Percentiles rank a stretch among this genome's conserved stretches.
Evolutionary conservation across 2,888 invertebrate species (phyloP).

Genomic region (Ecdyonurus torrentis): DNA sequence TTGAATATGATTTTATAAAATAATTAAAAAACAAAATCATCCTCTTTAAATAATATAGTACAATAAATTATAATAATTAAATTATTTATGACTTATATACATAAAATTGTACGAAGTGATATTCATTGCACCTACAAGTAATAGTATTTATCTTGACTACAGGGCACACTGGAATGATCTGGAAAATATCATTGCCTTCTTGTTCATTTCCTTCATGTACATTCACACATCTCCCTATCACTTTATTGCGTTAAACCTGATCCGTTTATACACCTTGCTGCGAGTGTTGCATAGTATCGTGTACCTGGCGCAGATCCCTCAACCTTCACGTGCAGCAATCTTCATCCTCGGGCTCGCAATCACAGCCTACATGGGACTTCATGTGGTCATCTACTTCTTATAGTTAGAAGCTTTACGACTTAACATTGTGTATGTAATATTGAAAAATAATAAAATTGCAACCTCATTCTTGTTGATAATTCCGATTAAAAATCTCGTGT

Average conservation of each 20-base stretch:
- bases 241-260: constrained; percentile 32
- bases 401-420: too few species aligned
- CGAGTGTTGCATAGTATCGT: constrained; percentile 44
- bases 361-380: constrained; percentile 30
- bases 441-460: too few species aligned
- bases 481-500: too few species aligned
- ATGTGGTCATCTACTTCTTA: constrained; percentile 8
- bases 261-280: constrained; percentile 36
- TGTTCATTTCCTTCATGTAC: constrained; percentile 41
- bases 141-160: constrained; percentile 17
- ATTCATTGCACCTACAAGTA: too few species aligned
- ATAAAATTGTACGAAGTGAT: too few species aligned
- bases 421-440: too few species aligned
- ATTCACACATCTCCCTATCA: constrained; percentile 37
- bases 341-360: constrained; percentile 28
- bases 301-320: constrained; percentile 42
- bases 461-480: too few species aligned
- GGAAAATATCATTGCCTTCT: constrained; percentile 51
- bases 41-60: too few species aligned
- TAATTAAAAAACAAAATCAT: too few species aligned
- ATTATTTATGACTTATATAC: too few species aligned
- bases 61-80: too few species aligned
- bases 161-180: constrained; percentile 54
- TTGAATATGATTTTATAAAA: too few species aligned
- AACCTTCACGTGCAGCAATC: constrained; percentile 33